A percentile compares a stretch with the other conserved stretches of the same genome.
Evolutionary conservation across 2,888 invertebrate species (phyloP).

Genomic region (Meghimatium bilineatum): DNA sequence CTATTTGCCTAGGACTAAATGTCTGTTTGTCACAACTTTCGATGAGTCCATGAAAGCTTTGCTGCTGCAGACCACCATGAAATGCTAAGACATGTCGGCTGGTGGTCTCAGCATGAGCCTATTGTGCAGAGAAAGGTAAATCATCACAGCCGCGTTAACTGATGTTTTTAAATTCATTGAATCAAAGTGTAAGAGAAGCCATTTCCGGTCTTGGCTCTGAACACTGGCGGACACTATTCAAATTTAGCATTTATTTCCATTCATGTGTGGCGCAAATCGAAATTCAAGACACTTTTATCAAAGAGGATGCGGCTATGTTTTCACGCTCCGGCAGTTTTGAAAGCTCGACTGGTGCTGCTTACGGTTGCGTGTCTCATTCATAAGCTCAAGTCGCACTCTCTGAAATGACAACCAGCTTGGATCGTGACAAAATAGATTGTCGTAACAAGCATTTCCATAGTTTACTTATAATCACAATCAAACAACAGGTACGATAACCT

Average conservation of each 20-base stretch:
- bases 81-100: neutral
- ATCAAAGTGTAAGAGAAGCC: slow-evolving; percentile 4
- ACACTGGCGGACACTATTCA: slow-evolving; percentile 10
- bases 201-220: slow-evolving; percentile 13
- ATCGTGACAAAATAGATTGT: too few species aligned
- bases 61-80: slow-evolving; percentile 1
- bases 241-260: neutral
- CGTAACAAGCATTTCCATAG: too few species aligned
- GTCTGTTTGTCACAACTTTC: slow-evolving; percentile 24
- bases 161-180: slow-evolving; percentile 31
- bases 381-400: neutral
- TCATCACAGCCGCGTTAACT: slow-evolving; percentile 8
- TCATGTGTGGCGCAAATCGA: slow-evolving; percentile 7
- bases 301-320: slow-evolving; percentile 8
- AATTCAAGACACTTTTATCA: slow-evolving; percentile 22
- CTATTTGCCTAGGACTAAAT: slow-evolving; percentile 11
- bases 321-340: neutral
- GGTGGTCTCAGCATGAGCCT: slow-evolving; percentile 2
- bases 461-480: too few species aligned
- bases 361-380: slow-evolving; percentile 5
- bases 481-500: too few species aligned
- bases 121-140: slow-evolving; percentile 30
- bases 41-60: neutral
- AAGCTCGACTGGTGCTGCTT: neutral
- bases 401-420: neutral